Percentiles rank a stretch among this genome's conserved stretches.
These are phyloP conservation scores for Gandaritis pyraliata DNA, from an alignment of 2,888 invertebrate genomes.

Conservation along the genomic window DNA sequence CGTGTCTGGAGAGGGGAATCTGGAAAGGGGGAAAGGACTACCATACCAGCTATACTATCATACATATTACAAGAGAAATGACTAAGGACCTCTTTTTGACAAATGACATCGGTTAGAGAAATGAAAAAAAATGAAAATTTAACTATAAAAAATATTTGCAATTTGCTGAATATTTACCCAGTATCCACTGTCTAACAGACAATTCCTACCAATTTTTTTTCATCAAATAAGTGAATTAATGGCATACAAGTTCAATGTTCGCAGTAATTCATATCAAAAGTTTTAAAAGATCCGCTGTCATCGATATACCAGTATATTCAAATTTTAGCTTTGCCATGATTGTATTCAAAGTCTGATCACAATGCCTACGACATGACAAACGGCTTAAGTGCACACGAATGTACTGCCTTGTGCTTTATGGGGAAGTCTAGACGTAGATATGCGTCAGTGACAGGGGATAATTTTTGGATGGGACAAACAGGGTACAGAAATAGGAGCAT, in stretches of 20 bases:
- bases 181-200: no score
- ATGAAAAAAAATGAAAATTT: no score
- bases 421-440: slow-evolving; percentile 20
- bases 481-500: background rate
- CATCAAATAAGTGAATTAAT: no score
- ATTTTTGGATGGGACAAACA: slow-evolving; percentile 14
- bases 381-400: slow-evolving; percentile 38
- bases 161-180: no score
- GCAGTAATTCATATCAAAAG: no score
- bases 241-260: no score
- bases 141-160: no score
- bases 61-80: background rate
- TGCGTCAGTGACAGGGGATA: slow-evolving; percentile 14
- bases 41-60: slow-evolving; percentile 6
- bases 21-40: slow-evolving; percentile 6
- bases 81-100: background rate
- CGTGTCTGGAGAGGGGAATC: slow-evolving; percentile 24
- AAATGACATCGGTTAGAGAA: no score
- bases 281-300: background rate
- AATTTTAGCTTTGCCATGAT: slow-evolving; percentile 8
- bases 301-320: background rate
- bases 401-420: slow-evolving; percentile 30
- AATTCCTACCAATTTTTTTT: no score
- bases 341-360: slow-evolving; percentile 29
- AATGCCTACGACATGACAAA: slow-evolving; percentile 37